phyloP scores from a whole-genome alignment of 2,797 vertebrate genomes.

The Falco peregrinus region DNA sequence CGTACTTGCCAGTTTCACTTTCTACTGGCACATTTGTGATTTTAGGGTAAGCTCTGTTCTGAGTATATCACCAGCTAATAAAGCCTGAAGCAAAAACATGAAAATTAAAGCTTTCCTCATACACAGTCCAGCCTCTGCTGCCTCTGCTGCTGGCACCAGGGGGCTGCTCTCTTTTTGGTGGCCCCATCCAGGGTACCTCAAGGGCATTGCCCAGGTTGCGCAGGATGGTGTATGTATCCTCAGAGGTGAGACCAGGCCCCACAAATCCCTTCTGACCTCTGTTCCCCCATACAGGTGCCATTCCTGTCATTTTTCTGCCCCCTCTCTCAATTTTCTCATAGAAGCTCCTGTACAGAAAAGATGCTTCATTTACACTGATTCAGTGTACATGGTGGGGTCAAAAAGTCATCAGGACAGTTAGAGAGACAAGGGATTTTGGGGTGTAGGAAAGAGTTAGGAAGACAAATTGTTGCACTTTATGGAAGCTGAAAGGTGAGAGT shows the following conservation, averaged over 20 bases:
- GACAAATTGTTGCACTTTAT: not conserved
- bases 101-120: not conserved
- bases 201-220: fast-evolving
- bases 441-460: not conserved
- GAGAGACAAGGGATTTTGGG: not conserved
- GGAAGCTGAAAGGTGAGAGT: not conserved
- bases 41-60: not conserved
- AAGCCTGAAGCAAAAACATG: not conserved
- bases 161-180: not conserved
- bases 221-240: fast-evolving
- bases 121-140: not conserved
- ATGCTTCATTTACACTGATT: not conserved
- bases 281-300: not conserved
- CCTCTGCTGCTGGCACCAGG: not conserved
- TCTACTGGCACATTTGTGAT: not conserved
- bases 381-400: not conserved
- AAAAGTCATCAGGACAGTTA: not conserved
- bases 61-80: too few species aligned
- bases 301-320: not conserved
- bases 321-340: not conserved
- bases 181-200: fast-evolving
- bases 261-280: not conserved
- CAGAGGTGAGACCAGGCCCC: not conserved
- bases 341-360: not conserved
- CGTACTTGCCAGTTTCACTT: not conserved